Base-by-base conservation (phyloP, 2,113 vertebrate genomes). In the Morone chrysops region DNA sequence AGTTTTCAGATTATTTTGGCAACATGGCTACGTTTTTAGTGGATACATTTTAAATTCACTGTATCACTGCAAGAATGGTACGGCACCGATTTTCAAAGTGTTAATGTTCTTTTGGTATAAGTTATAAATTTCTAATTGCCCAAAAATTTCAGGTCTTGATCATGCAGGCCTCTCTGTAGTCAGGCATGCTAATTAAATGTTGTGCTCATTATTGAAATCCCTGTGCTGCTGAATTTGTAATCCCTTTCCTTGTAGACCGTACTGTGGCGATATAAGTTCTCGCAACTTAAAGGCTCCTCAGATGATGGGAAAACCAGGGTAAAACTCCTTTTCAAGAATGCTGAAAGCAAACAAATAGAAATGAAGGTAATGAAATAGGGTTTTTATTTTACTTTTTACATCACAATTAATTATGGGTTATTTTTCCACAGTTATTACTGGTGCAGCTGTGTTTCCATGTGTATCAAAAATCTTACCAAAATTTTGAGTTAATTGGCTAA, bases 221-320 rank as follows among this genome's bases (percentile, higher is more conserved):
- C 43, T 75, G 51, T 66, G 56, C 63, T 50, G 73, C 75, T 78
- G 47, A 71, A 40, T 85, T 80, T 48, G 40, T 41, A 75, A 82
- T 70, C 45, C n/a, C 17, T 20, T 45, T 20, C 71, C 45, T 86
- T 85, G 70, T 86, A 99, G 98, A 95, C 93, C 0, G 81, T 96
- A 8, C 92, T 98, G 79, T 99, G 97, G 98, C 95, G 93, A 77
- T 98, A 97, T 90, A 98, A 97, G 83, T 99, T 98, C 89, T 99
- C 97, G 86, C 98, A 98, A 78, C 96, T 99, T 51, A 99, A 98
- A 94, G 98, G 98, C 45, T 99, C 98, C 60, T 99, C 98, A 47
- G 98, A 99, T 36, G 97, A 99, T 14, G 97, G 97, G 3, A 98
- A 98, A 92, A 96, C 96, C 71, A 96, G 95, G 83, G 96, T 98